phyloP scores from a whole-genome alignment of 2,797 vertebrate genomes.

The Hippoglossus hippoglossus region DNA sequence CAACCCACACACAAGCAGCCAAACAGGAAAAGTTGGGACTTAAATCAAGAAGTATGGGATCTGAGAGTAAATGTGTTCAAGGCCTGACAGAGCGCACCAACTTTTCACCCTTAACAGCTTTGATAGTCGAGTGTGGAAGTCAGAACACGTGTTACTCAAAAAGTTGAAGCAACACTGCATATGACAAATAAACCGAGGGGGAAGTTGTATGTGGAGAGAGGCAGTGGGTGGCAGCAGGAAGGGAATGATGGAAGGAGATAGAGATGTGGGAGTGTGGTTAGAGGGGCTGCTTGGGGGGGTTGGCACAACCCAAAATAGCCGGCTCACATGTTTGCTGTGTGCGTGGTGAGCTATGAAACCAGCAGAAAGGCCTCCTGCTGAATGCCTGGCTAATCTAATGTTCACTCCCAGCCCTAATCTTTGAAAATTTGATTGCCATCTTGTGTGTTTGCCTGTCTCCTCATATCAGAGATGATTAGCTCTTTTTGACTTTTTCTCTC shows the following conservation, averaged over 20 bases:
- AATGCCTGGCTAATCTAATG: slow-evolving; percentile 71
- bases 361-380: slow-evolving; percentile 53
- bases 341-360: slow-evolving; percentile 58
- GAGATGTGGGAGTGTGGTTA: slow-evolving; percentile 70
- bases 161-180: not conserved
- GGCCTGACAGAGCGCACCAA: not conserved
- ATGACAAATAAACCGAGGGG: slow-evolving; percentile 23
- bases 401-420: slow-evolving; percentile 50
- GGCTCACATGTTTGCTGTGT: slow-evolving; percentile 80
- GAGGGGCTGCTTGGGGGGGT: slow-evolving; percentile 44
- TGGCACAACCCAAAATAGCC: slow-evolving; percentile 80
- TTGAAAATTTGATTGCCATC: slow-evolving; percentile 39
- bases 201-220: slow-evolving; percentile 53
- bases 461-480: slow-evolving; percentile 21
- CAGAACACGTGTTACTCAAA: not conserved
- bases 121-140: not conserved
- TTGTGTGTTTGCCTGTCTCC: slow-evolving; percentile 31
- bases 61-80: not conserved
- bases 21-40: not conserved
- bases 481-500: not conserved
- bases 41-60: not conserved
- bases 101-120: not conserved
- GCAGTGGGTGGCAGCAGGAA: slow-evolving; percentile 61
- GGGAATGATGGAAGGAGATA: slow-evolving; percentile 72
- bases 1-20: not conserved